Evolutionary conservation across 2,888 invertebrate genomes (phyloP), one percentile per base, ranked within the genome.

Genomic region (Metacarcinus magister): DNA sequence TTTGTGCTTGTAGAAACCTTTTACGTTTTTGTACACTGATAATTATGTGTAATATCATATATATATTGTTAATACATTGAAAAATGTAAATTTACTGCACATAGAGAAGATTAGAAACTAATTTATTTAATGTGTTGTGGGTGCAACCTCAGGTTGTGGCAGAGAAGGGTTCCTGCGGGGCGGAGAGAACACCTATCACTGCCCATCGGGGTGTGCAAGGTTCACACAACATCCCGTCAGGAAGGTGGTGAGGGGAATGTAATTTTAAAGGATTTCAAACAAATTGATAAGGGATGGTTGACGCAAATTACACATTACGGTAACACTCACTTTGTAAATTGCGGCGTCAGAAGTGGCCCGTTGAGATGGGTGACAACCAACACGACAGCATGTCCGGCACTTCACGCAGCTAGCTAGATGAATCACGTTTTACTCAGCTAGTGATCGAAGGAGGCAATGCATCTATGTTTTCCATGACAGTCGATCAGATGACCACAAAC

Each of bases 1-100:
- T 87, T 39, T 39, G 87, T 39, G 32, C 87, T 87, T 87, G 87
- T 87, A 87, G 87, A 87, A 87, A 87, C 32, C 87, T 39, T 32
- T 87, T 87, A 32, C 39, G 87, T 87, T 87, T 87, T 87, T 87
- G 39, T 87, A 87, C 87, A 87, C 87, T 87, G 87, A 87, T 32
- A 87, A 87, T 75, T 87, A 32, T 87, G 87, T 87, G 32, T 87
- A 87, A 32, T 39, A 16, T 87, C 87, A 87, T 39, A 87, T 87
- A 32, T 87, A 87, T 87, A 87, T 87, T 87, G 87, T 87, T 87
- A 87, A 87, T 87, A 87, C 87, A 87, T 87, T 39, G 16, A 32
- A 87, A 13, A 87, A 32, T 87, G 87, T 87, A 87, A 32, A 87
- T 87, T 87, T 87, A 32, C 39, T 87, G 87, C 87, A 87, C 87